These are phyloP conservation scores for Craniophora ligustri DNA, from an alignment of 2,888 invertebrate genomes.

Conservation along the genomic window DNA sequence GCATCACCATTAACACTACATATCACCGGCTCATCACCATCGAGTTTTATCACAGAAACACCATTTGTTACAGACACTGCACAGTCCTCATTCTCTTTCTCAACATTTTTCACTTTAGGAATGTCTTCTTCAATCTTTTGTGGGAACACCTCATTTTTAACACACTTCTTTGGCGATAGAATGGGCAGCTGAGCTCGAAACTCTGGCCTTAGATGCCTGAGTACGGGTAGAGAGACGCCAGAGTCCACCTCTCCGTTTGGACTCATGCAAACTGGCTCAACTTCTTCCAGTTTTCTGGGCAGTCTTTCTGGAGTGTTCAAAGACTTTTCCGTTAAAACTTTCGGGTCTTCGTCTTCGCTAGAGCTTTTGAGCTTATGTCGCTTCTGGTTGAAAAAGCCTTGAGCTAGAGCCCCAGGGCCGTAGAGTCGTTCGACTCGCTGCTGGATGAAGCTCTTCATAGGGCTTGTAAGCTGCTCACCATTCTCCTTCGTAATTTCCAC, in stretches of 20 bases:
- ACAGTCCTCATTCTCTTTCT: conserved; percentile 70
- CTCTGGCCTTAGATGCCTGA: conserved; percentile 95
- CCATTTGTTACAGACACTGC: conserved; percentile 68
- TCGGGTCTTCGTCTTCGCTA: conserved; percentile 78
- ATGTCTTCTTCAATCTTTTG: conserved; percentile 73
- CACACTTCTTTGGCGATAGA: conserved; percentile 88
- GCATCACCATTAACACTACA: conserved; percentile 64
- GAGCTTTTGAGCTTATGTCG: conserved; percentile 83
- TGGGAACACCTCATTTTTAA: conserved; percentile 74
- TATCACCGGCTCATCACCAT: conserved; percentile 63
- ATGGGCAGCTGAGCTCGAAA: conserved; percentile 95
- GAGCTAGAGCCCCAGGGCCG: conserved; percentile 95
- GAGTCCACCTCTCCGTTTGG: conserved; percentile 72
- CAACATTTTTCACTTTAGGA: conserved; percentile 63
- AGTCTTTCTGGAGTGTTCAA: conserved; percentile 77
- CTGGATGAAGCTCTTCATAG: conserved; percentile 94
- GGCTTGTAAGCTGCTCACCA: conserved; percentile 81
- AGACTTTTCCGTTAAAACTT: conserved; percentile 80
- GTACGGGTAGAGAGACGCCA: conserved; percentile 90
- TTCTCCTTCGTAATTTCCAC: conserved; percentile 85
- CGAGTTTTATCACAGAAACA: conserved; percentile 77
- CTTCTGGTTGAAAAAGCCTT: conserved; percentile 93
- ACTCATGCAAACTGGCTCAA: conserved; percentile 70
- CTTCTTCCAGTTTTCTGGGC: conserved; percentile 66
- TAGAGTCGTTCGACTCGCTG: conserved; percentile 96